A percentile compares a stretch with the other conserved stretches of the same genome.
phyloP scores from a whole-genome alignment of 92 coral and sea anemone genomes.

The Anthopleura xanthogrammica region DNA sequence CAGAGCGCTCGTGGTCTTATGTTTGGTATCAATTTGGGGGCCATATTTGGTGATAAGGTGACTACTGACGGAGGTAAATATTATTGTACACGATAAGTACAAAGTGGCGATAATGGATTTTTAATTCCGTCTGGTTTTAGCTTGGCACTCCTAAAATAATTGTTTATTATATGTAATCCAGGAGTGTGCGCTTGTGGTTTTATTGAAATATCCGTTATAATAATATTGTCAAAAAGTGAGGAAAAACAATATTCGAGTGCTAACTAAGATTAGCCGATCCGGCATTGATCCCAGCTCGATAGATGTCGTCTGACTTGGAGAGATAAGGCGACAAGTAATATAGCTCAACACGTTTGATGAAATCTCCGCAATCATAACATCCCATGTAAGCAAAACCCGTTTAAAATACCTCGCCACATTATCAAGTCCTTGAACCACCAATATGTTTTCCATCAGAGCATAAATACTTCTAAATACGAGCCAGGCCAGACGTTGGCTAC shows the following conservation, averaged over 20 bases:
- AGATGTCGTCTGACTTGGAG: conserved; percentile 1
- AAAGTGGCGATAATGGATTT: conserved; percentile 10
- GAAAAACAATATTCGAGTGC: not conserved
- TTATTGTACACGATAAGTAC: conserved; percentile 6
- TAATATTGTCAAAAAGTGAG: not conserved
- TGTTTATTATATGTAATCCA: not conserved
- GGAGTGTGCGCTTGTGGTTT: not conserved
- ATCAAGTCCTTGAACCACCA: conserved; percentile 44
- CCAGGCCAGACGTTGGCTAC: conserved; percentile 9
- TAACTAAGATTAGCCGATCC: conserved; percentile 5
- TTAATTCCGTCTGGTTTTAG: not conserved
- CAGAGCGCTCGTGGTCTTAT: not conserved
- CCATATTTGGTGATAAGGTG: not conserved
- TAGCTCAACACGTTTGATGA: conserved; percentile 38
- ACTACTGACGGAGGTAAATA: not conserved
- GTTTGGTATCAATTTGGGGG: not conserved
- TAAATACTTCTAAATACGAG: conserved; percentile 9
- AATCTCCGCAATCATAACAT: conserved; percentile 31
- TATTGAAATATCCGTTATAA: not conserved
- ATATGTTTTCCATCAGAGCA: conserved; percentile 26
- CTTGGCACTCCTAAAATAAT: not conserved
- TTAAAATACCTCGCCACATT: conserved; percentile 12
- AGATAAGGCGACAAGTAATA: conserved; percentile 34
- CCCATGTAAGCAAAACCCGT: conserved; percentile 10
- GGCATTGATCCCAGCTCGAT: conserved; percentile 10